These are phyloP conservation scores for Nilaparvata lugens DNA, from an alignment of 1,140 invertebrate species.

Conservation along the genomic window DNA sequence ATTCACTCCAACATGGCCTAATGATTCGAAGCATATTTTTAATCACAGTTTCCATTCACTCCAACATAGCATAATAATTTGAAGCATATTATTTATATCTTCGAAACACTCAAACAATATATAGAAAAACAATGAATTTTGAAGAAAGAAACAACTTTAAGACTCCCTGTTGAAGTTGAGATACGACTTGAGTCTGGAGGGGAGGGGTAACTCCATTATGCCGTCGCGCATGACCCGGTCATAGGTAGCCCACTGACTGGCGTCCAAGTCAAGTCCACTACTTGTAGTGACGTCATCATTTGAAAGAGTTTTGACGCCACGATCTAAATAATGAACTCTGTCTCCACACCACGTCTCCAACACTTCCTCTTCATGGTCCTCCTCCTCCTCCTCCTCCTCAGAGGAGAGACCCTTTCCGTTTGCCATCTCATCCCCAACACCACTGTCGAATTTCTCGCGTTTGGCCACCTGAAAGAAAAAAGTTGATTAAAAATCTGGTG, in stretches of 20 bases:
- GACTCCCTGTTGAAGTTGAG: conserved; percentile 43
- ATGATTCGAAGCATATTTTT: too few species aligned
- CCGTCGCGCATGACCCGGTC: conserved; percentile 39
- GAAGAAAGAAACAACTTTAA: too few species aligned
- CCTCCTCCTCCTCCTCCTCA: conserved; percentile 23
- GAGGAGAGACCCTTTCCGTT: conserved; percentile 21
- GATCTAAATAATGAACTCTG: neutral
- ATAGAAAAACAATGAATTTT: too few species aligned
- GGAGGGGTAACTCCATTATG: conserved; percentile 43
- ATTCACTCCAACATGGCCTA: too few species aligned
- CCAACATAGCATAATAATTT: too few species aligned
- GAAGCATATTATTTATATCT: too few species aligned
- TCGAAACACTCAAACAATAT: too few species aligned
- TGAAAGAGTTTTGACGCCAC: neutral
- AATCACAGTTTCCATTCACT: too few species aligned
- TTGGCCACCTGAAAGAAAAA: conserved; percentile 28
- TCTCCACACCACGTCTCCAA: conserved; percentile 4
- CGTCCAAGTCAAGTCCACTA: neutral
- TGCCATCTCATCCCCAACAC: conserved; percentile 41
- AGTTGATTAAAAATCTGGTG: too few species aligned
- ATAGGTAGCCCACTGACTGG: conserved; percentile 25
- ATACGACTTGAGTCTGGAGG: conserved; percentile 42
- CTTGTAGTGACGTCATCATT: neutral
- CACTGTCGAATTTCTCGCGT: conserved; percentile 49
- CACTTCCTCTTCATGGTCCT: neutral